Evolutionary conservation across 2,888 invertebrate genomes (phyloP).

Genomic region (Papilio gigon): DNA sequence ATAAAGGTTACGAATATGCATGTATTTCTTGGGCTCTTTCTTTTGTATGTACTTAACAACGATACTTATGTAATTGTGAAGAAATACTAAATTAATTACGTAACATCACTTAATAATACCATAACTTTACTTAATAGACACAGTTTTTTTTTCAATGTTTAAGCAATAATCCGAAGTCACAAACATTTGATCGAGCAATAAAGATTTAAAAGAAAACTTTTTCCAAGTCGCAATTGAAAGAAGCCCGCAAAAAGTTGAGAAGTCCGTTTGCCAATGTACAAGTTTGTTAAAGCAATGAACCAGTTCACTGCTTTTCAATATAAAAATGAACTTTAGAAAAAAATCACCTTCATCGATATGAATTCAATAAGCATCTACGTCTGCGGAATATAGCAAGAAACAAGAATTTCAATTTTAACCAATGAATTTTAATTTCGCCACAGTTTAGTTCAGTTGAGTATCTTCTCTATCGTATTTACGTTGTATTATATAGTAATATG

Average conservation of each 20-base stretch:
- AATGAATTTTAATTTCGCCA: too few species aligned
- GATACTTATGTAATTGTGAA: neutral
- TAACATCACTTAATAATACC: neutral
- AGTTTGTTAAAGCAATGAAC: neutral
- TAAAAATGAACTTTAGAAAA: neutral
- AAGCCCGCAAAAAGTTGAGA: neutral
- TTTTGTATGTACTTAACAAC: too few species aligned
- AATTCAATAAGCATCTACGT: neutral
- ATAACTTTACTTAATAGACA: too few species aligned
- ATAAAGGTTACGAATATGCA: neutral
- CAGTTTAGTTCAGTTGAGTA: too few species aligned
- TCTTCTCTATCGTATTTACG: too few species aligned
- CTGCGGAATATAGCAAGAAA: neutral
- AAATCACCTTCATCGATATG: neutral
- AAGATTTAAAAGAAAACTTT: neutral
- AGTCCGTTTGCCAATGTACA: constrained; percentile 10
- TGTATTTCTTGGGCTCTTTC: too few species aligned
- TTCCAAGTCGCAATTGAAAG: neutral
- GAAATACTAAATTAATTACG: neutral
- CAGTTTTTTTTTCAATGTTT: neutral
- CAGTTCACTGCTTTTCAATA: neutral
- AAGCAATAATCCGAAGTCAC: neutral
- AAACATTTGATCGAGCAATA: neutral
- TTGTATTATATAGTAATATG: too few species aligned
- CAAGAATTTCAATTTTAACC: too few species aligned